Evolutionary conservation across 2,113 vertebrate genomes (phyloP).

Genomic region (Hippocampus mohnikei): DNA sequence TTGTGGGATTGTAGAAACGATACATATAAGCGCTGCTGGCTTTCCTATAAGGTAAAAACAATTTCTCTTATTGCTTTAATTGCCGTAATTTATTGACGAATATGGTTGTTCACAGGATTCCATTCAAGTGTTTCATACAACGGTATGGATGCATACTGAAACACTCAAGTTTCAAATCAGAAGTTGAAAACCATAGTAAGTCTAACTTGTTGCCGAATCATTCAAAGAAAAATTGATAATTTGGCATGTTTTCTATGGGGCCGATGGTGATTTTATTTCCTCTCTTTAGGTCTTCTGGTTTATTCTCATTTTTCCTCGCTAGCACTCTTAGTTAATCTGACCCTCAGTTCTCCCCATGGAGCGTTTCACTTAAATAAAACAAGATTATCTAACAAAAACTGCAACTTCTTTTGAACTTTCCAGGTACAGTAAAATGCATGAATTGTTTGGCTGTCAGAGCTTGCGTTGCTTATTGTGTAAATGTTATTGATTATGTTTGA

Average conservation of each 20-base stretch:
- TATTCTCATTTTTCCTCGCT: conserved; percentile 34
- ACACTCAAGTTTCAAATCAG: conserved; percentile 34
- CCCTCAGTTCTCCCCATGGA: conserved; percentile 27
- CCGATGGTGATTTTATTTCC: conserved; percentile 36
- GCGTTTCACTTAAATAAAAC: conserved; percentile 38
- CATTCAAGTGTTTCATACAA: conserved; percentile 78
- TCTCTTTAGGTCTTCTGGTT: conserved; percentile 45
- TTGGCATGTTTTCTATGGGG: conserved; percentile 8
- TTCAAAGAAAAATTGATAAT: background rate
- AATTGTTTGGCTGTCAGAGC: conserved; percentile 19
- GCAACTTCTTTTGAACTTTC: conserved; percentile 38
- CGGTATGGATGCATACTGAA: conserved; percentile 77
- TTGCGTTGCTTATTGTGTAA: conserved; percentile 23
- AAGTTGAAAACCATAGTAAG: conserved; percentile 59
- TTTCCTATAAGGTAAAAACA: conserved; percentile 85
- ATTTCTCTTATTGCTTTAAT: background rate
- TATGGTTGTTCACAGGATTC: conserved; percentile 73
- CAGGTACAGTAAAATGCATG: conserved; percentile 65
- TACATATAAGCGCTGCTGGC: conserved; percentile 92
- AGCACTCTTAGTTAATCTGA: conserved; percentile 32
- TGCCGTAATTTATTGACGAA: background rate
- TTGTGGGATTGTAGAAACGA: conserved; percentile 93
- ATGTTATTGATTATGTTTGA: background rate
- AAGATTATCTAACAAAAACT: conserved; percentile 37
- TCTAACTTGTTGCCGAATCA: background rate